Conservation (phyloP, 2,113 vertebrate genomes). For the Rattus rattus region DNA sequence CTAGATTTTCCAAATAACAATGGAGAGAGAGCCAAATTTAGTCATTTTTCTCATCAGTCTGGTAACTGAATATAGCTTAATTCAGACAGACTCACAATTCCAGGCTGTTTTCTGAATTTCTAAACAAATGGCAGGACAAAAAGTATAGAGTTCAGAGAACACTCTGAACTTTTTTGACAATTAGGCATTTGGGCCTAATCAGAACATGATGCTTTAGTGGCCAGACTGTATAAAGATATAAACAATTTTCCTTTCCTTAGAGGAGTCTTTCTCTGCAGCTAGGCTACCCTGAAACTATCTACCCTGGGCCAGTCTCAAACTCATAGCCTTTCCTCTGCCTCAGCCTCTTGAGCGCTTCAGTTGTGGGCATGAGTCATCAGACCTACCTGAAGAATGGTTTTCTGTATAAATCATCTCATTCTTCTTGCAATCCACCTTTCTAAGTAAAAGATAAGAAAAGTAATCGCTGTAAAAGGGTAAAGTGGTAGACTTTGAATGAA, state of each 20-base stretch:
- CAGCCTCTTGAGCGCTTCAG: too few relatives aligned
- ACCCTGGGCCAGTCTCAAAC: not conserved
- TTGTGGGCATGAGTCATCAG: not conserved
- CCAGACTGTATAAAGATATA: not conserved
- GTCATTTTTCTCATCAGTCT: not conserved
- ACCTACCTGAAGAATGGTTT: not conserved
- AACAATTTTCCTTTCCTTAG: not conserved
- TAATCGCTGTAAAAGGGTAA: not conserved
- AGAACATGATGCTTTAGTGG: not conserved
- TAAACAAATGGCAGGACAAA: slow-evolving; percentile 38
- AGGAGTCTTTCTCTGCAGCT: not conserved
- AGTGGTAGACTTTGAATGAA: slow-evolving; percentile 12
- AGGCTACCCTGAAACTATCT: not conserved
- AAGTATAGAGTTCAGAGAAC: not conserved
- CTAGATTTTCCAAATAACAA: not conserved
- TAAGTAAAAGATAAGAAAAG: not conserved
- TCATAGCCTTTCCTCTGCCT: not conserved
- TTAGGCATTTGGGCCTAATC: not conserved
- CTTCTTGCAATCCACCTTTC: not conserved
- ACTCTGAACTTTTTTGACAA: slow-evolving; percentile 33
- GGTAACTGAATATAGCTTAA: not conserved
- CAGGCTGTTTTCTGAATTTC: not conserved
- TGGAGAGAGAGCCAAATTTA: not conserved
- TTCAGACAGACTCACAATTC: not conserved
- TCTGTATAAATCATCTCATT: not conserved